Evolutionary conservation across 2,888 invertebrate genomes (phyloP).

Genomic region (Criorhina ranunculi): DNA sequence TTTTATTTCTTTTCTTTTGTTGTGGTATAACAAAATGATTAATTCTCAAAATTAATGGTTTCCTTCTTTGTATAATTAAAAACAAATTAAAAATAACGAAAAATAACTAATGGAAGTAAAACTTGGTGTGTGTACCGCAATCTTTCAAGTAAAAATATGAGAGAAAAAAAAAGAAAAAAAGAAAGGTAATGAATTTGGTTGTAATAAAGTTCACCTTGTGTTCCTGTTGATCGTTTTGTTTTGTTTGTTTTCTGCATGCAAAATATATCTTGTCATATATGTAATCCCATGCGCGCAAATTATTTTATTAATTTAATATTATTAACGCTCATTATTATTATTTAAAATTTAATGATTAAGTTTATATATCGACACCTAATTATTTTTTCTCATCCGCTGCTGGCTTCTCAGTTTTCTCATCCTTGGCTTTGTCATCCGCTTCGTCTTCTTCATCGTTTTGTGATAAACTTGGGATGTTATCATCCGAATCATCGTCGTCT

Average conservation of each 20-base stretch:
- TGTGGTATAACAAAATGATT: slow-evolving; percentile 48
- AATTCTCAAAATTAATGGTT: slow-evolving; percentile 40
- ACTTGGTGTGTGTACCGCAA: slow-evolving; percentile 27
- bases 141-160: slow-evolving; percentile 26
- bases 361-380: slow-evolving; percentile 70
- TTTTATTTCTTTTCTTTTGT: slow-evolving; percentile 40
- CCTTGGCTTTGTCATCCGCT: slow-evolving; percentile 81
- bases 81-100: slow-evolving; percentile 40
- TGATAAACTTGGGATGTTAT: slow-evolving; percentile 85
- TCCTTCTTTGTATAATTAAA: slow-evolving; percentile 28
- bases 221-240: slow-evolving; percentile 40
- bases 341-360: slow-evolving; percentile 74
- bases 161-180: slow-evolving; percentile 28
- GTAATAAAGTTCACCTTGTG: slow-evolving; percentile 43
- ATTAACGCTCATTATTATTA: slow-evolving; percentile 75
- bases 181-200: slow-evolving; percentile 58
- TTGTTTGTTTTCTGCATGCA: slow-evolving; percentile 52
- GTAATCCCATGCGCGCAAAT: slow-evolving; percentile 73
- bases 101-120: slow-evolving; percentile 37
- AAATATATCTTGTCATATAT: slow-evolving; percentile 63
- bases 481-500: slow-evolving; percentile 90
- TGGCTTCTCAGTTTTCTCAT: slow-evolving; percentile 77
- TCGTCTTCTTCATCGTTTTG: slow-evolving; percentile 82
- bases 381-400: slow-evolving; percentile 62
- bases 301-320: slow-evolving; percentile 71